phyloP scores from a whole-genome alignment of 1,140 invertebrate genomes.

The Zaprionus gabonicus region DNA sequence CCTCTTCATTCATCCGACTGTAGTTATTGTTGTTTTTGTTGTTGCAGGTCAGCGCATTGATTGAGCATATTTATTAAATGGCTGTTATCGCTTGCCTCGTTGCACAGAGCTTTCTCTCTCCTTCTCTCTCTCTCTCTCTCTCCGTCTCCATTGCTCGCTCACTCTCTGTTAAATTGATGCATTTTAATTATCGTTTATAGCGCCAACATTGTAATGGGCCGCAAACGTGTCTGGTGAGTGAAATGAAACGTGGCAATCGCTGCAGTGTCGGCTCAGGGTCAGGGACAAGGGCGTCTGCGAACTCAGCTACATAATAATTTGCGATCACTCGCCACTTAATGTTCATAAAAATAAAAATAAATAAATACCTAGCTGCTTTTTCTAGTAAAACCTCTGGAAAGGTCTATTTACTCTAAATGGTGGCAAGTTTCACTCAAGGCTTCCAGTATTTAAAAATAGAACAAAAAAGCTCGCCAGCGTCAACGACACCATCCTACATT shows the following conservation, averaged over 20 bases:
- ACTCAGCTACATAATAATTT: not conserved
- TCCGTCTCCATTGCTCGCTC: not conserved
- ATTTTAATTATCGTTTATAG: slow-evolving; percentile 77
- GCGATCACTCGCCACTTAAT: not conserved
- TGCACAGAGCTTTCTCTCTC: not conserved
- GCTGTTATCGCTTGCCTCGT: slow-evolving; percentile 62
- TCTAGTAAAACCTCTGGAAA: too few relatives aligned
- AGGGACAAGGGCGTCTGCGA: not conserved
- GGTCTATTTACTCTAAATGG: too few relatives aligned
- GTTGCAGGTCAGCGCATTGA: slow-evolving; percentile 60
- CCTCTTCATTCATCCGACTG: not conserved
- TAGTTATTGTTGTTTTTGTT: slow-evolving; percentile 19
- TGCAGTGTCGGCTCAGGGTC: not conserved
- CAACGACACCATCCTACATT: too few relatives aligned
- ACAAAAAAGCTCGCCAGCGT: too few relatives aligned
- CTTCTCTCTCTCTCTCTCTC: not conserved
- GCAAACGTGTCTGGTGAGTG: not conserved
- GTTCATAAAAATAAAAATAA: too few relatives aligned
- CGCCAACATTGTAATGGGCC: slow-evolving; percentile 29
- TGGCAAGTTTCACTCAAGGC: not conserved
- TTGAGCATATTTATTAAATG: slow-evolving; percentile 81
- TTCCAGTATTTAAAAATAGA: not conserved
- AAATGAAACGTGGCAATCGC: not conserved
- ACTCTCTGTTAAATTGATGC: slow-evolving; percentile 67
- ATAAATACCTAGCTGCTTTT: too few relatives aligned